These are phyloP conservation scores for Papilio elwesi DNA, from an alignment of 2,888 invertebrate species.

Conservation along the genomic window DNA sequence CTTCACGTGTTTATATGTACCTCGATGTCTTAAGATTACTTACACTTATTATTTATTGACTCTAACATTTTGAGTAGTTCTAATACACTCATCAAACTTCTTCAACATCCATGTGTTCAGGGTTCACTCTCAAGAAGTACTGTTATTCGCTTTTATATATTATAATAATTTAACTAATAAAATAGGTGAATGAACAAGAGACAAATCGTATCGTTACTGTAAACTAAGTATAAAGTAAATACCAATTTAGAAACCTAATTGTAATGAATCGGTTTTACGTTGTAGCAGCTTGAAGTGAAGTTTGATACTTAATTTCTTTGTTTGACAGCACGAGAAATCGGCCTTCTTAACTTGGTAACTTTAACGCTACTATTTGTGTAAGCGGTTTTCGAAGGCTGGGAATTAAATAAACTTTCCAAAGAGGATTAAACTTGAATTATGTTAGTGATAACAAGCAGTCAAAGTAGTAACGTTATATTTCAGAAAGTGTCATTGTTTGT, in stretches of 20 bases:
- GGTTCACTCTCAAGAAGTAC: no score
- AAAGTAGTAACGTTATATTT: background rate
- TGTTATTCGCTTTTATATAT: no score
- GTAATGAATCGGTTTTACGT: slow-evolving; percentile 6
- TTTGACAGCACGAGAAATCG: slow-evolving; percentile 24
- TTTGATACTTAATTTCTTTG: slow-evolving; percentile 33
- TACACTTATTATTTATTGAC: no score
- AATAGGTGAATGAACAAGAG: no score
- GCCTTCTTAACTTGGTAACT: slow-evolving; percentile 21
- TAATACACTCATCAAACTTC: no score
- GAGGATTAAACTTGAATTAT: slow-evolving; percentile 17
- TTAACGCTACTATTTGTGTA: slow-evolving; percentile 24
- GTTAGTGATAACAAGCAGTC: background rate
- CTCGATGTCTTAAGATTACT: no score
- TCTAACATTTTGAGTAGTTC: no score
- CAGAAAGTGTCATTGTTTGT: background rate
- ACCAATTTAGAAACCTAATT: background rate
- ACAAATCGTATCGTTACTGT: no score
- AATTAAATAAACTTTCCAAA: slow-evolving; percentile 22
- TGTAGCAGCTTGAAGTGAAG: slow-evolving; percentile 13
- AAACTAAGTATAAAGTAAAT: no score
- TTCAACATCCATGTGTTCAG: no score
- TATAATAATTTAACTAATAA: no score
- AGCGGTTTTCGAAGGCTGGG: slow-evolving; percentile 10
- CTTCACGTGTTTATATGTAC: no score